Evolutionary conservation across 2,113 vertebrate species (phyloP).

Genomic region (Pristiophorus japonicus): DNA sequence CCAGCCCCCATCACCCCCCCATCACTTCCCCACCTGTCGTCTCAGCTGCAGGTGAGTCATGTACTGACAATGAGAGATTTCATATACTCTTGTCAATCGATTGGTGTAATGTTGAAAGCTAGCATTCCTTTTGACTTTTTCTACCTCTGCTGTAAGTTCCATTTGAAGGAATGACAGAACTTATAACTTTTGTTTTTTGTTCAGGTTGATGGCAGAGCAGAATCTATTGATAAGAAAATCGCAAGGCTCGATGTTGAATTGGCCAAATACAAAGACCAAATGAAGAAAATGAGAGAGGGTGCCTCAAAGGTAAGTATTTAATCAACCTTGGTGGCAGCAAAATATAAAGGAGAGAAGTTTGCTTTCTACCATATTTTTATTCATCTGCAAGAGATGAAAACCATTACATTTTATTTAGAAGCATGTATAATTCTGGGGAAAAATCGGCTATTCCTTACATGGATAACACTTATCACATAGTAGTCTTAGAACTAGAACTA

Average conservation of each 20-base stretch:
- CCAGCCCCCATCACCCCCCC: no score
- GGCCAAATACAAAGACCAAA: conserved; percentile 94
- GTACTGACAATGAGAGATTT: neutral
- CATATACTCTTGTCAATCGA: neutral
- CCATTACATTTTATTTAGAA: neutral
- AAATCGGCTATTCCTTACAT: neutral
- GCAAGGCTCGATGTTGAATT: conserved; percentile 83
- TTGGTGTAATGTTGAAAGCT: neutral
- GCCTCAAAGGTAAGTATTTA: conserved; percentile 78
- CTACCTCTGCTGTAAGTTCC: neutral
- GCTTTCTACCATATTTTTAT: neutral
- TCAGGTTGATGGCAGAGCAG: conserved; percentile 85
- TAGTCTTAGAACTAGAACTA: neutral
- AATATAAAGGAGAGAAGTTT: neutral
- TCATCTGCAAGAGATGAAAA: neutral
- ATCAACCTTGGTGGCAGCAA: neutral
- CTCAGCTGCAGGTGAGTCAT: neutral
- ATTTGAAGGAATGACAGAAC: neutral
- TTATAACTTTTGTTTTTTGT: neutral
- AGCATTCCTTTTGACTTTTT: neutral
- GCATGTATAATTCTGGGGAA: neutral
- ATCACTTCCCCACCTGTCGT: neutral
- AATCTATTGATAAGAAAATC: conserved; percentile 95
- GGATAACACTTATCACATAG: neutral
- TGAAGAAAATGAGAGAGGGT: conserved; percentile 98